phyloP scores from a whole-genome alignment of 64 coral and sea anemone genomes.

The Cladopsammia gracilis region DNA sequence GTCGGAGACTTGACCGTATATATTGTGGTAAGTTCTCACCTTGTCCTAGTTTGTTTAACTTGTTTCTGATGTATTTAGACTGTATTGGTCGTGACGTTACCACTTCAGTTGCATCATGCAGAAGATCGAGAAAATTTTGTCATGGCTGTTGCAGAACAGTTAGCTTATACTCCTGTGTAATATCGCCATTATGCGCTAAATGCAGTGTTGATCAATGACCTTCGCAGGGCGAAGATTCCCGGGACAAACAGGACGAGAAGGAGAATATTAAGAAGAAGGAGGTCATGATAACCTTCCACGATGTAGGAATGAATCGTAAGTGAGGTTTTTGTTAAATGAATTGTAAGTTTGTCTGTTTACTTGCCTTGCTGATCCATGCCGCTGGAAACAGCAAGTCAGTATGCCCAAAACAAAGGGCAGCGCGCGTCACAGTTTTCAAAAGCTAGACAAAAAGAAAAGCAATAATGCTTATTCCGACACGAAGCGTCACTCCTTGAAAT shows the following conservation, averaged over 20 bases:
- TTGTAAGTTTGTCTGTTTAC: not conserved
- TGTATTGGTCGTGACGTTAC: not conserved
- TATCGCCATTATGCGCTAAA: not conserved
- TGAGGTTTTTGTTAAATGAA: not conserved
- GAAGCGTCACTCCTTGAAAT: not conserved
- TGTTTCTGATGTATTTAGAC: not conserved
- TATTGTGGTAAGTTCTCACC: conserved; percentile 74
- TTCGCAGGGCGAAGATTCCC: conserved; percentile 86
- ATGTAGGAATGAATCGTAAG: conserved; percentile 99
- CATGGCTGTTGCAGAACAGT: not conserved
- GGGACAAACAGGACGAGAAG: conserved; percentile 86
- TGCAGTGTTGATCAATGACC: not conserved
- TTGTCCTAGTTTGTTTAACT: not conserved
- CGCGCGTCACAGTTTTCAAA: not conserved
- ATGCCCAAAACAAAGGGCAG: not conserved
- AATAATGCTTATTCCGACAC: not conserved
- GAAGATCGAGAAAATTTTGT: not conserved
- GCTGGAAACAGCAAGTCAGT: not conserved
- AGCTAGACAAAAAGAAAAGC: not conserved
- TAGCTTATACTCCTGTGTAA: not conserved
- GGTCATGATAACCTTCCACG: conserved; percentile 96
- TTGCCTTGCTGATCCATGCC: not conserved
- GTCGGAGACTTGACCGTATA: conserved; percentile 97
- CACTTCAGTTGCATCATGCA: not conserved
- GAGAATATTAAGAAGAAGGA: conserved; percentile 95